Evolutionary conservation across 2,888 invertebrate species (phyloP), one percentile per base, ranked within the genome.

Genomic region (Brassicogethes aeneus): DNA sequence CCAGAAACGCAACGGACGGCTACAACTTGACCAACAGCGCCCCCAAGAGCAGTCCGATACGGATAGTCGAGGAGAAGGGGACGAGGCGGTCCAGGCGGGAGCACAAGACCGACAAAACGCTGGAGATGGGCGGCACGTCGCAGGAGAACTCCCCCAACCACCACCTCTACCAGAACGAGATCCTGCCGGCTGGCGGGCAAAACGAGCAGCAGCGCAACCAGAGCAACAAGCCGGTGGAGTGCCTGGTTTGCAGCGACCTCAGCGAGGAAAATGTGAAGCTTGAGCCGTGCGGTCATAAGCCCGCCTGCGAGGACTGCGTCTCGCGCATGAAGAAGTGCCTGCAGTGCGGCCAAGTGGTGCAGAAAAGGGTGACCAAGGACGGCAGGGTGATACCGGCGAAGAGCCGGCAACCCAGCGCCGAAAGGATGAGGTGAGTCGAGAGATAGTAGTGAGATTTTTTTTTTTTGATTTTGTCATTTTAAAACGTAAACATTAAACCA

Each of bases 321-420:
- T 69, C 79, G 12, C 72, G 85, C 39, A 83, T 87, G 80, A 85
- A 85, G 60, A 85, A 83, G 64, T 86, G 86, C 61, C 64, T 86
- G 17, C 70, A 74, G 36, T 86, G 86, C 58, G 77, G 80, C 31
- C 66, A 70, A 23, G 59, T 69, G 7, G 82, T 86, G 37, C 73
- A 73, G 44, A 70, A 70, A 43, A 66, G 78, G 17, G 52, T 77
- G 37, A 73, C 74, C 3, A 67, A 67, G 49, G 75, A 73, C 60
- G 75, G 74, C 0, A 63, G 70, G 34, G 48, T 68, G n/a, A 65
- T 75, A 16, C 65, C 67, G 2, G 62, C 65, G 2, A 69, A 69
- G 48, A 72, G 67, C 51, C 69, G 77, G n/a, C 74, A 78, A 53
- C 79, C 80, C 0, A 79, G 79, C 39, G 76, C 77, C 0, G 82